Conservation (phyloP, 92 coral and sea anemone genomes). For the Palythoa heliodiscus region DNA sequence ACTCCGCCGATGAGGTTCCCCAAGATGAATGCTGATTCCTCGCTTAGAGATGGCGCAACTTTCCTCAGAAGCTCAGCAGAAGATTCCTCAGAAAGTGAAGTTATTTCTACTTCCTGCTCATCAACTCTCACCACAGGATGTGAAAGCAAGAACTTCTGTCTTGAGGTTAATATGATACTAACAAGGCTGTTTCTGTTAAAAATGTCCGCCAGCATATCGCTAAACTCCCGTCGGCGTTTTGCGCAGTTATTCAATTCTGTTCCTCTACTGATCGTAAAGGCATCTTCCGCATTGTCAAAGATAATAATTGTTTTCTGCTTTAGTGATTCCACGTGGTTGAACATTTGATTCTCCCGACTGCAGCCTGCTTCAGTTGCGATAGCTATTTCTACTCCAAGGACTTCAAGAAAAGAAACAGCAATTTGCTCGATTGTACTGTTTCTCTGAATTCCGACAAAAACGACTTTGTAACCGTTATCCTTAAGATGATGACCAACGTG, state of each 20-base stretch:
- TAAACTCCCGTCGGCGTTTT: conserved; percentile 29
- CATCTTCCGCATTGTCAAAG: conserved; percentile 35
- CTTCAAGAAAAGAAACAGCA: conserved; percentile 16
- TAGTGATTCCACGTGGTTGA: conserved; percentile 18
- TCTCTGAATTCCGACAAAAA: conserved; percentile 28
- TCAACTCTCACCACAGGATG: conserved; percentile 39
- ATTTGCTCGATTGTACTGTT: conserved; percentile 19
- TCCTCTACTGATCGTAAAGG: background rate
- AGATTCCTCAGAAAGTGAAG: conserved; percentile 15
- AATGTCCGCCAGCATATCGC: conserved; percentile 32
- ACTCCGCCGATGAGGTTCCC: conserved; percentile 28
- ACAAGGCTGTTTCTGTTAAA: conserved; percentile 16
- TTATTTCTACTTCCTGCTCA: conserved; percentile 33
- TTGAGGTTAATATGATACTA: conserved; percentile 13
- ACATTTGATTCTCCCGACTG: conserved; percentile 36
- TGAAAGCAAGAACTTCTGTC: conserved; percentile 35
- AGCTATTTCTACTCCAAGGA: conserved; percentile 18
- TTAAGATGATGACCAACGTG: conserved; percentile 22
- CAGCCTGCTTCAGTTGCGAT: background rate
- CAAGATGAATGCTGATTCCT: conserved; percentile 6
- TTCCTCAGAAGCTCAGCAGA: conserved; percentile 31
- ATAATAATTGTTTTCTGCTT: conserved; percentile 35
- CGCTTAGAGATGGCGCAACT: conserved; percentile 28
- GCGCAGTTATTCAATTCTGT: background rate
- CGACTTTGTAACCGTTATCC: conserved; percentile 25